Evolutionary conservation across 2,888 invertebrate species (phyloP), one percentile per base, ranked within the genome.

Genomic region (Tanytarsus gracilentus): DNA sequence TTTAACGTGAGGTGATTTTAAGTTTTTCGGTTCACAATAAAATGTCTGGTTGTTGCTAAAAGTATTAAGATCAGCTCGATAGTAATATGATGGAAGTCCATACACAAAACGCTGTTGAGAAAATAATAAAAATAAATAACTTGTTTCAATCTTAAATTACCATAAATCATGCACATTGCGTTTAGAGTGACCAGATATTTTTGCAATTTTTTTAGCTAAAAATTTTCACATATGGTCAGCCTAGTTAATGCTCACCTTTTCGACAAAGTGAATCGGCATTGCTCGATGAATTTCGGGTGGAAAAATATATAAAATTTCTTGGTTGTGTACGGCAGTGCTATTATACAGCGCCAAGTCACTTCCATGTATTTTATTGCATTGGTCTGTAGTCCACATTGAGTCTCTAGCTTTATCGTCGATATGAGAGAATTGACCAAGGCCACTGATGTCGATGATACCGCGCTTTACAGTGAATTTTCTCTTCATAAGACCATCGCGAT

Each of bases 291-390:
- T 70, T 27, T 88, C 85, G 9, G 82, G 81, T 8, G 81, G 78
- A 69, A 84, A 86, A 1, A 86, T 76, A 56, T 80, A 68, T 0
- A 88, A 67, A 0, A 77, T 76, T 1, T 75, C 71, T 55, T 82
- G 81, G 6, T 77, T 72, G 62, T 51, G 30, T 8, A 51, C 29
- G 3, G 6, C 7, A n/a, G n/a, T n/a, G 4, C 3, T 18, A 11
- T 29, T 29, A 30, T 29, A 30, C 9, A 51, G 27, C 0, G 80
- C 76, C 0, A 89, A 88, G 65, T 88, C 88, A 0, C 84, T 83
- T 0, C 84, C 85, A 63, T 81, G 78, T 39, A 86, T 77, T 63
- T 79, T 79, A 68, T 89, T 87, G 68, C 89, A 90, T 18, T 80
- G 79, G 0, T 80, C 75, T 5, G 82, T 82, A 0, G 77, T 75